Evolutionary conservation across 2,113 vertebrate genomes (phyloP).

Genomic region (Menura novaehollandiae): DNA sequence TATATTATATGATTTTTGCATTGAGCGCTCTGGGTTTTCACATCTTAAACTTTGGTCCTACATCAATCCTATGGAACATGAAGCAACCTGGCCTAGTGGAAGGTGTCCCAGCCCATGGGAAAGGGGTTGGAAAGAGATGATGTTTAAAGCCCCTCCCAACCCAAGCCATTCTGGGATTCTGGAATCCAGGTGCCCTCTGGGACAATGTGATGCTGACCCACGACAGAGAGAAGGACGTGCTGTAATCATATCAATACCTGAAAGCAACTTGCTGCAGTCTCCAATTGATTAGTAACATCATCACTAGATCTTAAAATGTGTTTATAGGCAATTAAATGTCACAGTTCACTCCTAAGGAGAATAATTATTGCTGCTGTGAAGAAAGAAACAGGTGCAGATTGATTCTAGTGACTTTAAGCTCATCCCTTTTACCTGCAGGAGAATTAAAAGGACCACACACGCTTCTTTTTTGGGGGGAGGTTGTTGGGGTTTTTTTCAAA

Average conservation of each 20-base stretch:
- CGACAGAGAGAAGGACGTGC: fast-evolving
- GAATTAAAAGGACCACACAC: background rate
- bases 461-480: background rate
- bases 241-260: background rate
- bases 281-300: background rate
- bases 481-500: background rate
- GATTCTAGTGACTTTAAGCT: background rate
- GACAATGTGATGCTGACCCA: background rate
- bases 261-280: background rate
- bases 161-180: background rate
- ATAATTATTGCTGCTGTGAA: background rate
- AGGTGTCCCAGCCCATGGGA: background rate
- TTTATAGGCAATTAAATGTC: slow-evolving; percentile 40
- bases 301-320: background rate
- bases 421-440: background rate
- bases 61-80: fast-evolving
- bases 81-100: background rate
- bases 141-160: background rate
- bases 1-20: background rate
- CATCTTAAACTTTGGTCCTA: background rate
- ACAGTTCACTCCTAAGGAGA: background rate
- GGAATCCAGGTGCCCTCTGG: background rate
- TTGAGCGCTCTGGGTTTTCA: background rate
- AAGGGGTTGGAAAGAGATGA: background rate
- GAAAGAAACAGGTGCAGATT: background rate